Evolutionary conservation across 2,113 vertebrate species (phyloP).

Genomic region (Megaceryle torquata): DNA sequence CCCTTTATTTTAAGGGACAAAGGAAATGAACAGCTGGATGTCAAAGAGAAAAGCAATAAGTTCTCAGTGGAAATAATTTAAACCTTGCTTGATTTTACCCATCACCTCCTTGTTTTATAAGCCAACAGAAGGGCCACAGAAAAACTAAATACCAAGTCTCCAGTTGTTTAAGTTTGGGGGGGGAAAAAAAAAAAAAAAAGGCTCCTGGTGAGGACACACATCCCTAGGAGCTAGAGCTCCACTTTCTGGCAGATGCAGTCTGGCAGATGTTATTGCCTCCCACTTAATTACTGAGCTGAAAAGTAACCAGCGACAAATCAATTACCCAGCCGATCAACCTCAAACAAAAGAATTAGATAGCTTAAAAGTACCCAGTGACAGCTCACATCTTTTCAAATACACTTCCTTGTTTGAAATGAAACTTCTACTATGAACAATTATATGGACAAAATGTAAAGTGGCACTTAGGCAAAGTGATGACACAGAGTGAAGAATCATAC

Average conservation of each 20-base stretch:
- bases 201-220: not conserved
- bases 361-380: not conserved
- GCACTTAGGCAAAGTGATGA: not conserved
- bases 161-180: not conserved
- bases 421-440: not conserved
- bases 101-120: not conserved
- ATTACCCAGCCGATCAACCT: not conserved
- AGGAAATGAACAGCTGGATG: not conserved
- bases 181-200: not conserved
- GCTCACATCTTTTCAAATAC: not conserved
- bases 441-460: not conserved
- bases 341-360: not conserved
- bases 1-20: not conserved
- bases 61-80: not conserved
- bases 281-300: not conserved
- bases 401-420: not conserved
- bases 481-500: not conserved
- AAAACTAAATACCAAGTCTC: not conserved
- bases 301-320: not conserved
- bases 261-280: not conserved
- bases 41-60: not conserved
- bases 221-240: conserved; percentile 53
- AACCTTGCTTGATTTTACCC: not conserved
- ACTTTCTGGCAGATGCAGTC: conserved; percentile 44
- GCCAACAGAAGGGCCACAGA: not conserved